A percentile compares a stretch with the other conserved stretches of the same genome.
These are phyloP conservation scores for Rhopalosiphum maidis DNA, from an alignment of 1,140 invertebrate species.

Conservation along the genomic window DNA sequence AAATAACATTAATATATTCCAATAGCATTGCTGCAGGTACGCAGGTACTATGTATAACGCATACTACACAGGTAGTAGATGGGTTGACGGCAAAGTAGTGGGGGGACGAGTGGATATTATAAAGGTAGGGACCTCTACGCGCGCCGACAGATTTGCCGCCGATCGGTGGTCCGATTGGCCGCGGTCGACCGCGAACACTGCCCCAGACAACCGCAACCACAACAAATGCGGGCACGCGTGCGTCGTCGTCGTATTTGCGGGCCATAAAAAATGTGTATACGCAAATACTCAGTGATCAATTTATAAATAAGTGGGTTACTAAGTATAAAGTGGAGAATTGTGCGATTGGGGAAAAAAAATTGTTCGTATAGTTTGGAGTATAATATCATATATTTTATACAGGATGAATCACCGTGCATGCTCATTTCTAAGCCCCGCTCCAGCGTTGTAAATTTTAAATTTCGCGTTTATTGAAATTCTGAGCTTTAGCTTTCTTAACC, in stretches of 20 bases:
- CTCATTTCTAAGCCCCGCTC: too few relatives aligned
- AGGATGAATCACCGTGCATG: too few relatives aligned
- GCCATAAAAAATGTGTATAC: neutral
- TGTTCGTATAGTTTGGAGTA: too few relatives aligned
- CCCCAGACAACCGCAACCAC: constrained; percentile 53
- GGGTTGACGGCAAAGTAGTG: too few relatives aligned
- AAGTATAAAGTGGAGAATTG: neutral
- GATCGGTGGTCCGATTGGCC: constrained; percentile 43
- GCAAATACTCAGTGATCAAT: neutral
- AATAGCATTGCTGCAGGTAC: neutral
- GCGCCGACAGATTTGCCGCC: constrained; percentile 38
- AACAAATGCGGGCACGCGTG: constrained; percentile 51
- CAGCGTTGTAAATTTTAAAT: too few relatives aligned
- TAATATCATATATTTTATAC: too few relatives aligned
- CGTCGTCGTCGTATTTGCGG: neutral
- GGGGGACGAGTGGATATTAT: neutral
- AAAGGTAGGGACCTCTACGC: neutral
- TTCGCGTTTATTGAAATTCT: too few relatives aligned
- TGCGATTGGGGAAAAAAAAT: too few relatives aligned
- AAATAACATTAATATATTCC: neutral
- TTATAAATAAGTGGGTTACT: neutral
- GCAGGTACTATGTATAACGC: neutral
- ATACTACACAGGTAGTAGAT: too few relatives aligned
- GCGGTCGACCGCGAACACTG: constrained; percentile 21
- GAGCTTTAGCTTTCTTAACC: too few relatives aligned